Evolutionary conservation across 2,113 vertebrate species (phyloP).

Genomic region (Mungos mungo): DNA sequence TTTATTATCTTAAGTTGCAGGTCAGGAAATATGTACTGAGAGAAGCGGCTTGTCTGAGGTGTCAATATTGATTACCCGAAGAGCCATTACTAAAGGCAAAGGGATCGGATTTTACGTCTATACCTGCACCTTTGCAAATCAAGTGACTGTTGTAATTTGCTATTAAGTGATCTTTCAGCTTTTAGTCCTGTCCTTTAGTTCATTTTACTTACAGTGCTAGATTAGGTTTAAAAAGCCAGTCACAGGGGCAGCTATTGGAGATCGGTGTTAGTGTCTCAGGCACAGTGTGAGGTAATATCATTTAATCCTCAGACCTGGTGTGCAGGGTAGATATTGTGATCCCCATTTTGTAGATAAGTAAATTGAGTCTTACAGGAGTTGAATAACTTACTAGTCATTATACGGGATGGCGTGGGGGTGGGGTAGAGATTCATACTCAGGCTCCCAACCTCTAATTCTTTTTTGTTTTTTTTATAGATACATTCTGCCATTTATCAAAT

Average conservation of each 20-base stretch:
- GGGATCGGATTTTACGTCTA: not conserved
- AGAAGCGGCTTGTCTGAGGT: not conserved
- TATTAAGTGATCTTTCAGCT: not conserved
- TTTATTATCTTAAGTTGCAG: conserved; percentile 13
- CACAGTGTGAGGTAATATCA: not conserved
- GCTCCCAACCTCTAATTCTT: not conserved
- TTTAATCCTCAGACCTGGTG: not conserved
- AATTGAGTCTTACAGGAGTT: not conserved
- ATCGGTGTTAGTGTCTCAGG: not conserved
- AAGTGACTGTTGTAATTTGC: not conserved
- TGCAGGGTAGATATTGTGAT: not conserved
- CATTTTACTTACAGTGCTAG: not conserved
- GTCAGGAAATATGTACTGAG: not conserved
- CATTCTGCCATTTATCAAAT: conserved; percentile 17
- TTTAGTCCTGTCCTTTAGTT: not conserved
- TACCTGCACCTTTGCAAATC: not conserved
- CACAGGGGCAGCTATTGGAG: not conserved
- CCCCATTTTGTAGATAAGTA: conserved; percentile 22
- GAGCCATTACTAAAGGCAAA: not conserved
- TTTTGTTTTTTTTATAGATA: not conserved
- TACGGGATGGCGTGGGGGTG: not conserved
- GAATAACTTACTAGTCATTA: not conserved
- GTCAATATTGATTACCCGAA: not conserved
- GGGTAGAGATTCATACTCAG: not conserved
- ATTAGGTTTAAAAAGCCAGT: not conserved